Evolutionary conservation across 2,797 vertebrate species (phyloP).

Genomic region (Glossophaga mutica): DNA sequence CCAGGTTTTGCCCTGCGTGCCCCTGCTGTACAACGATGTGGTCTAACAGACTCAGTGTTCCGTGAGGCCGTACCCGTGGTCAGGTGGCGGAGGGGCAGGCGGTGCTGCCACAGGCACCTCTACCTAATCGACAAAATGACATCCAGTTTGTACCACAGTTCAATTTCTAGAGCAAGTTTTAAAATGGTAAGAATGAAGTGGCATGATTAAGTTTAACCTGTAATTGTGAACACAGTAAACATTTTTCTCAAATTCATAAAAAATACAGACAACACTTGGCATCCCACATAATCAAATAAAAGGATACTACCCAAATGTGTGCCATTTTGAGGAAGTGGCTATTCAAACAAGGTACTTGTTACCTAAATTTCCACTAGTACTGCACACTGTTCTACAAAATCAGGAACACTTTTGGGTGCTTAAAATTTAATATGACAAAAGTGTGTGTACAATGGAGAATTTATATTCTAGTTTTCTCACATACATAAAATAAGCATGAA

Average conservation of each 20-base stretch:
- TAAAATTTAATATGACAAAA: background rate
- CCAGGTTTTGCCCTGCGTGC: background rate
- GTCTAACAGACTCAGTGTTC: background rate
- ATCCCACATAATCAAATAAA: background rate
- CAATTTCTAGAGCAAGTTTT: background rate
- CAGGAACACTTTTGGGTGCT: background rate
- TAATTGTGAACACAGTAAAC: background rate
- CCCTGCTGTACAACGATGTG: background rate
- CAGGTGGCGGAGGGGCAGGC: background rate
- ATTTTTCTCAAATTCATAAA: background rate
- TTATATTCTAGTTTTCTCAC: background rate
- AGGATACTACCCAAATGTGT: background rate
- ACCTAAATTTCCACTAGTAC: background rate
- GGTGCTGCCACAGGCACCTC: background rate
- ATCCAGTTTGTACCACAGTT: background rate
- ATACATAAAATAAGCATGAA: background rate
- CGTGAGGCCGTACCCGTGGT: background rate
- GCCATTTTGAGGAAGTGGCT: slow-evolving; percentile 26
- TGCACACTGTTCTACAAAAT: background rate
- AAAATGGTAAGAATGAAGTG: background rate
- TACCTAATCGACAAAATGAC: background rate
- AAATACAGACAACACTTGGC: background rate
- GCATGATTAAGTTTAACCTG: background rate
- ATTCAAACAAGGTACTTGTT: background rate
- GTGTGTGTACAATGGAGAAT: background rate